Evolutionary conservation across 2,888 invertebrate genomes (phyloP).

Genomic region (Tachystola acroxantha): DNA sequence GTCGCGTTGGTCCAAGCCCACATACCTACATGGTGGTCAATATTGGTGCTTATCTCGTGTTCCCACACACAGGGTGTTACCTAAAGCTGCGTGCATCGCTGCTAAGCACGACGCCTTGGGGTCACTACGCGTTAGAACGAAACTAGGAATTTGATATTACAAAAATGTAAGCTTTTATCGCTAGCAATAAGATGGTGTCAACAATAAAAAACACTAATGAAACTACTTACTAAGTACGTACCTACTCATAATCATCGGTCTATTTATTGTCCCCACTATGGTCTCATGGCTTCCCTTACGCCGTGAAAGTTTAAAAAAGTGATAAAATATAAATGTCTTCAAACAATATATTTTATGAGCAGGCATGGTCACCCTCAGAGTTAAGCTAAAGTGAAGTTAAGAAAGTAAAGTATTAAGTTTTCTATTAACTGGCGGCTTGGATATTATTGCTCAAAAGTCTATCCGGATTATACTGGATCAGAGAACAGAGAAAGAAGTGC

Average conservation of each 20-base stretch:
- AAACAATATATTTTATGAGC: too few relatives aligned
- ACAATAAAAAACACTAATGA: too few relatives aligned
- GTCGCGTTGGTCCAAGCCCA: not conserved
- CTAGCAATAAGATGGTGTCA: too few relatives aligned
- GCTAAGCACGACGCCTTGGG: conserved; percentile 28
- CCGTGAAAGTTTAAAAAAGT: too few relatives aligned
- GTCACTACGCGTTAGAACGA: conserved; percentile 14
- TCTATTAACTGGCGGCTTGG: conserved; percentile 32
- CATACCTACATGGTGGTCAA: too few relatives aligned
- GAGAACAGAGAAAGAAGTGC: too few relatives aligned
- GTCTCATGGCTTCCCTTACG: too few relatives aligned
- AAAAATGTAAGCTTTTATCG: too few relatives aligned
- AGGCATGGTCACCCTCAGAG: conserved; percentile 24
- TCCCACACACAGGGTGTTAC: conserved; percentile 16
- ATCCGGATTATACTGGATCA: conserved; percentile 20
- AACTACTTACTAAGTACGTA: not conserved
- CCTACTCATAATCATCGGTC: too few relatives aligned
- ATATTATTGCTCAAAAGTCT: conserved; percentile 33
- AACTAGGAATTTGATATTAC: too few relatives aligned
- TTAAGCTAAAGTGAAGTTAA: conserved; percentile 26
- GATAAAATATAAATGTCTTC: too few relatives aligned
- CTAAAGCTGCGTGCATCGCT: conserved; percentile 36
- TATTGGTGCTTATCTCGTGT: conserved; percentile 30
- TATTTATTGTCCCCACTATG: too few relatives aligned
- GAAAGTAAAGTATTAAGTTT: conserved; percentile 44